These are phyloP conservation scores for Chlorospingus semifuscus DNA, from an alignment of 2,797 vertebrate species.

Conservation along the genomic window DNA sequence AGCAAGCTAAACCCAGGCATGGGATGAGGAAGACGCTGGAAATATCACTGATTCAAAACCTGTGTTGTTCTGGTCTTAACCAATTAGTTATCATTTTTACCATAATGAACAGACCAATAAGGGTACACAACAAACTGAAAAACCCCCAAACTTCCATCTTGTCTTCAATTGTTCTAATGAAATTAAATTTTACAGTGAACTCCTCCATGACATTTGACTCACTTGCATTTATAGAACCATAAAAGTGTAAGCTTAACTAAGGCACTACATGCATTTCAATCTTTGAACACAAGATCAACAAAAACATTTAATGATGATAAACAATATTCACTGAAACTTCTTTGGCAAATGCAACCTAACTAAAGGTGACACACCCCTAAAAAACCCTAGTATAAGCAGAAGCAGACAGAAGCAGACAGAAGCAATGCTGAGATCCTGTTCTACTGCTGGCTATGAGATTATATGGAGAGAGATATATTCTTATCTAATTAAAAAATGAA, in stretches of 20 bases:
- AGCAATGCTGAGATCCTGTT: not conserved
- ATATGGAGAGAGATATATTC: not conserved
- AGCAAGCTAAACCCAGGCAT: not conserved
- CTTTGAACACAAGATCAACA: not conserved
- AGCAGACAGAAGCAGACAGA: not conserved
- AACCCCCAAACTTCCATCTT: not conserved
- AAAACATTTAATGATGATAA: not conserved
- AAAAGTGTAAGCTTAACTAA: not conserved
- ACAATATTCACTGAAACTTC: not conserved
- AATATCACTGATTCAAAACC: not conserved
- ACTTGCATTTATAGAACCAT: not conserved
- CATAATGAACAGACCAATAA: not conserved
- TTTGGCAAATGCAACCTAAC: not conserved
- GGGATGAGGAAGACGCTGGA: not conserved
- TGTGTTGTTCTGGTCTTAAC: not conserved
- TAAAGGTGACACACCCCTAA: not conserved
- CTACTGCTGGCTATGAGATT: not conserved
- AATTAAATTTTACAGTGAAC: not conserved
- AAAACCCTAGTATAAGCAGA: not conserved
- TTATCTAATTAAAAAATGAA: not conserved
- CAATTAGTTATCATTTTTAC: not conserved
- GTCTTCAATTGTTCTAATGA: not conserved
- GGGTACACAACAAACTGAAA: not conserved
- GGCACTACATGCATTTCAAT: not conserved
- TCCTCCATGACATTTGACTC: rapidly evolving